Evolutionary conservation across 2,797 vertebrate species (phyloP).

Genomic region (Sebastiscus albofasciatus): DNA sequence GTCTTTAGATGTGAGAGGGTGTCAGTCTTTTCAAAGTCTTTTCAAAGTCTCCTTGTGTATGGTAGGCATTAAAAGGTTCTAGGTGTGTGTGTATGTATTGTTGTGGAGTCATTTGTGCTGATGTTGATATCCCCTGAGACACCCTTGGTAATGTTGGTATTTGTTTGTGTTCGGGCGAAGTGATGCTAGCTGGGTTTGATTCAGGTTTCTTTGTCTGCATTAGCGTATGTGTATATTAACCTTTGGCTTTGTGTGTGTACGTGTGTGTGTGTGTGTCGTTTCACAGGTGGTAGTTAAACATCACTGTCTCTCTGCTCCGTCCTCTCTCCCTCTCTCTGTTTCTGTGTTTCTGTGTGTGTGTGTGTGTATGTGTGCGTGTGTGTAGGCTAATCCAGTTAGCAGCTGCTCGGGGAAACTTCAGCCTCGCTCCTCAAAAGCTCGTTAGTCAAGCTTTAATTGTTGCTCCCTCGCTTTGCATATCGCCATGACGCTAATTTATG

Average conservation of each 20-base stretch:
- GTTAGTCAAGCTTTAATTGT: slow-evolving; percentile 88
- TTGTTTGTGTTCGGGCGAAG: slow-evolving; percentile 24
- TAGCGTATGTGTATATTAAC: slow-evolving; percentile 13
- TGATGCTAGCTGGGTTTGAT: slow-evolving; percentile 9
- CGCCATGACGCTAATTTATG: slow-evolving; percentile 84
- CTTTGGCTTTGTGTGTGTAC: slow-evolving; percentile 25
- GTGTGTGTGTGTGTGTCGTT: slow-evolving; percentile 25
- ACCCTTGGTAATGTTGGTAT: slow-evolving; percentile 2
- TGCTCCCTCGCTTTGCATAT: slow-evolving; percentile 83
- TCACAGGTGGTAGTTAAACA: slow-evolving; percentile 72
- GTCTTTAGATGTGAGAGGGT: no score
- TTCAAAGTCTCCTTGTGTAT: no score
- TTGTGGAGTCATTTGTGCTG: neutral
- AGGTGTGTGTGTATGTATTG: neutral
- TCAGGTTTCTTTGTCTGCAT: slow-evolving; percentile 26
- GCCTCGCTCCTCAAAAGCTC: slow-evolving; percentile 82
- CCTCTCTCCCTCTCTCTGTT: neutral
- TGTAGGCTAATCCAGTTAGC: slow-evolving; percentile 84
- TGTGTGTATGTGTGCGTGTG: slow-evolving; percentile 26
- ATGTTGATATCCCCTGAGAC: slow-evolving; percentile 1
- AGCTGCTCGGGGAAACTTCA: slow-evolving; percentile 84
- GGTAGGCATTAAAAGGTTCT: neutral
- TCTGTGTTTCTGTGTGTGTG: neutral
- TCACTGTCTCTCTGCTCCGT: slow-evolving; percentile 19
- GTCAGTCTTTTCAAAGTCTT: no score